Conservation (phyloP, 2,797 vertebrate genomes). For the Hippoglossus hippoglossus region DNA sequence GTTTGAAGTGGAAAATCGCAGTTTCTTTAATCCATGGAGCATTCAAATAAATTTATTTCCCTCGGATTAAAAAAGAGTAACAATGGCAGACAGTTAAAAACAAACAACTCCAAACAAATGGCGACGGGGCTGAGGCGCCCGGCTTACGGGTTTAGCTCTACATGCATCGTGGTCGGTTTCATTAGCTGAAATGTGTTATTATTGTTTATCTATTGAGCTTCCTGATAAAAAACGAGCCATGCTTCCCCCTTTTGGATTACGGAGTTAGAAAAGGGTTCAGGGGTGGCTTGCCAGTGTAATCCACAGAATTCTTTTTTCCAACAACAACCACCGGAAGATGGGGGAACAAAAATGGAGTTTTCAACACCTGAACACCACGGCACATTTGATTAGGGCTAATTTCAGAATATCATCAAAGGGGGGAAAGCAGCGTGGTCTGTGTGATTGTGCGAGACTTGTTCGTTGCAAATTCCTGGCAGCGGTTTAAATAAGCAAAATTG, state of each 20-base stretch:
- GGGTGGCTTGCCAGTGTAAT: conserved; percentile 72
- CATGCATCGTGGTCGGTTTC: conserved; percentile 73
- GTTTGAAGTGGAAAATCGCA: conserved; percentile 82
- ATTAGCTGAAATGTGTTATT: conserved; percentile 78
- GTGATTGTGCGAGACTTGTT: conserved; percentile 9
- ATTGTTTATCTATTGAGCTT: conserved; percentile 80
- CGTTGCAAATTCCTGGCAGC: conserved; percentile 41
- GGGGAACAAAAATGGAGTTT: conserved; percentile 57
- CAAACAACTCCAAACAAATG: conserved; percentile 80
- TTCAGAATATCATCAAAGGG: conserved; percentile 78
- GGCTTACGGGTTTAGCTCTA: conserved; percentile 72
- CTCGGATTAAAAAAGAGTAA: conserved; percentile 81
- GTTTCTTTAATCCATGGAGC: conserved; percentile 84
- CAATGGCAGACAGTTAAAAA: conserved; percentile 81
- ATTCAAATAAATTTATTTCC: conserved; percentile 82
- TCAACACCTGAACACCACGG: conserved; percentile 73
- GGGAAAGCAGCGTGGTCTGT: conserved; percentile 35
- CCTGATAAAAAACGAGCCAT: conserved; percentile 56
- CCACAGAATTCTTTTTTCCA: conserved; percentile 68
- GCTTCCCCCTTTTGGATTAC: conserved; percentile 76
- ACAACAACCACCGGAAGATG: conserved; percentile 70
- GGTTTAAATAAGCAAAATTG: conserved; percentile 24
- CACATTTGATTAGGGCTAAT: conserved; percentile 72
- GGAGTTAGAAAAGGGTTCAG: conserved; percentile 72
- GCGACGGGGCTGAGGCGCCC: conserved; percentile 45